phyloP scores from a whole-genome alignment of 2,888 invertebrate species.

The Selenia dentaria region DNA sequence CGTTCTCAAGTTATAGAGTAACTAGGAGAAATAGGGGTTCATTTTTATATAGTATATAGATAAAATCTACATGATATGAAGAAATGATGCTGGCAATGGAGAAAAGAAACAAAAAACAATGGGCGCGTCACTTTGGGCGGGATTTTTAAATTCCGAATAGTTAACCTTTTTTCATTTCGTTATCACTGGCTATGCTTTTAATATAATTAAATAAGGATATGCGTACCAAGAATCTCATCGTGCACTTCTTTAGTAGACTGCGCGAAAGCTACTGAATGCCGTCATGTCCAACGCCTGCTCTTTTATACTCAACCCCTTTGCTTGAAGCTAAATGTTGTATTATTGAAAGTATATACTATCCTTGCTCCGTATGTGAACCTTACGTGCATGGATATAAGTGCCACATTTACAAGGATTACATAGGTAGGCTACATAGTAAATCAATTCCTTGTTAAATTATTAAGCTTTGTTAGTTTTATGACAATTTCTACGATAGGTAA shows the following conservation, averaged over 20 bases:
- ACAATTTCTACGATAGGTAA: neutral
- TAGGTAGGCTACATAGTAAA: slow-evolving; percentile 1
- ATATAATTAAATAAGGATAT: slow-evolving; percentile 35
- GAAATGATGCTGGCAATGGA: neutral
- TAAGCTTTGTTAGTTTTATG: slow-evolving; percentile 4
- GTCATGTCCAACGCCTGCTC: slow-evolving; percentile 46
- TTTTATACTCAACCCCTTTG: slow-evolving; percentile 67
- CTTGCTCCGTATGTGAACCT: slow-evolving; percentile 41
- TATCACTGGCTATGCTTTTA: slow-evolving; percentile 10
- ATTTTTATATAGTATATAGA: too few relatives aligned
- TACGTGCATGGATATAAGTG: slow-evolving; percentile 23
- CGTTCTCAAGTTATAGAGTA: too few relatives aligned
- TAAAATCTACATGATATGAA: neutral
- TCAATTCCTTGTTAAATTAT: slow-evolving; percentile 9
- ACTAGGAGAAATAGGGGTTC: too few relatives aligned
- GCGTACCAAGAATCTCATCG: slow-evolving; percentile 81
- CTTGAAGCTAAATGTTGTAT: slow-evolving; percentile 28
- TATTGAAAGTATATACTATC: slow-evolving; percentile 53
- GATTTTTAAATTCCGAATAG: slow-evolving; percentile 4
- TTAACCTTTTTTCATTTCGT: slow-evolving; percentile 2
- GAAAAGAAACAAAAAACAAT: slow-evolving; percentile 1
- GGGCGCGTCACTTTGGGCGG: slow-evolving; percentile 17
- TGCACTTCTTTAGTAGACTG: slow-evolving; percentile 80
- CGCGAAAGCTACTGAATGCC: slow-evolving; percentile 81
- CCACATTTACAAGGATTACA: slow-evolving; percentile 16